phyloP scores from a whole-genome alignment of 2,113 vertebrate species.

The Climacteris rufus region DNA sequence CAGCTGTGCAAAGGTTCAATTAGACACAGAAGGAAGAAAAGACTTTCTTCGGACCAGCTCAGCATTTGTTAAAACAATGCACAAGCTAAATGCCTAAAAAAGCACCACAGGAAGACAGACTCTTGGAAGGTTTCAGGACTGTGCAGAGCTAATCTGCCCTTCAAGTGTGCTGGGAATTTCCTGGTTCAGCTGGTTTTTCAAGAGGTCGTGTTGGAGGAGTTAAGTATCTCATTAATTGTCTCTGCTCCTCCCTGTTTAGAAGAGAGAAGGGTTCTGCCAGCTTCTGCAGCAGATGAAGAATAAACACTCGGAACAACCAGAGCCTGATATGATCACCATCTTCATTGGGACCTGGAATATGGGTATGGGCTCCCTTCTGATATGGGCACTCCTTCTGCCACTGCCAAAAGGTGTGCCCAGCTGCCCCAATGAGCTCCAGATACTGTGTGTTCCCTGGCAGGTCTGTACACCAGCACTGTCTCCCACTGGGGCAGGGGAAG shows the following conservation, averaged over 20 bases:
- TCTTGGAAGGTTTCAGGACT: background rate
- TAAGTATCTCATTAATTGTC: background rate
- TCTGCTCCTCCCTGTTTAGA: conserved; percentile 72
- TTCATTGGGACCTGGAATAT: conserved; percentile 99
- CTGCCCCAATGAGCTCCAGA: background rate
- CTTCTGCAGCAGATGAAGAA: conserved; percentile 99
- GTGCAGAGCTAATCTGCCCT: background rate
- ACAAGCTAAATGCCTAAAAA: background rate
- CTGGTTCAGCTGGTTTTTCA: background rate
- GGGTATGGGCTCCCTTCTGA: conserved; percentile 76
- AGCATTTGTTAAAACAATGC: background rate
- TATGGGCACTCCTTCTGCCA: background rate
- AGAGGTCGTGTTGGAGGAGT: background rate
- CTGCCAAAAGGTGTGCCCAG: background rate
- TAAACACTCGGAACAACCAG: conserved; percentile 91
- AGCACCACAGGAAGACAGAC: background rate
- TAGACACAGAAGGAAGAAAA: background rate
- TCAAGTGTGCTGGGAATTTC: background rate
- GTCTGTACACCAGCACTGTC: background rate
- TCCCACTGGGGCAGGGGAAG: background rate
- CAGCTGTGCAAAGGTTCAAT: background rate
- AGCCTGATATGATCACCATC: conserved; percentile 96
- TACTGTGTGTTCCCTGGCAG: background rate
- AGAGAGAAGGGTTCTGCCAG: conserved; percentile 96
- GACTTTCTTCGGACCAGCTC: background rate